Conservation (phyloP, 1,140 invertebrate species). For the Frieseomelitta varia region DNA sequence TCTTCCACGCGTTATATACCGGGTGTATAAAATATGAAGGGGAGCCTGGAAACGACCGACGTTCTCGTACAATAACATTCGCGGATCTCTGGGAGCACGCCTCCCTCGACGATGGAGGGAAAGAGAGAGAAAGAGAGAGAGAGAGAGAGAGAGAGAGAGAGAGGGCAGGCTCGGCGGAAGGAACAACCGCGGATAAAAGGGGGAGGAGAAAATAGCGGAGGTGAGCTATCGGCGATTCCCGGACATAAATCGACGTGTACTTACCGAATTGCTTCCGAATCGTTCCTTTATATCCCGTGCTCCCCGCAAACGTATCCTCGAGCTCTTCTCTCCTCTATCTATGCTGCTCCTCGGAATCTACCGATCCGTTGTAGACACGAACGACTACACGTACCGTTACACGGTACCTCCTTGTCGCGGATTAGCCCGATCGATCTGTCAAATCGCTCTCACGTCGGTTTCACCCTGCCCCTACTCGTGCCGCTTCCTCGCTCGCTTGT, state of each 20-base stretch:
- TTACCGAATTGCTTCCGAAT: conserved; percentile 80
- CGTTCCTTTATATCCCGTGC: conserved; percentile 72
- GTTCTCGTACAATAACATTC: conserved; percentile 72
- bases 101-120: conserved; percentile 33
- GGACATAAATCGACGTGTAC: conserved; percentile 79
- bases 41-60: conserved; percentile 51
- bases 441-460: conserved; percentile 19
- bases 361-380: conserved; percentile 53
- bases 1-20: conserved; percentile 62
- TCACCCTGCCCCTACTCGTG: background rate
- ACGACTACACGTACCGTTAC: conserved; percentile 40
- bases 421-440: conserved; percentile 48
- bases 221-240: conserved; percentile 74
- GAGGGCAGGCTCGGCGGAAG: conserved; percentile 9
- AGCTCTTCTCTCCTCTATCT: conserved; percentile 42
- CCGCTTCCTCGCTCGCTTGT: background rate
- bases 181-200: background rate
- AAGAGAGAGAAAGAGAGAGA: no score
- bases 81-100: conserved; percentile 59
- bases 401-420: conserved; percentile 39
- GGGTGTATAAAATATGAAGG: conserved; percentile 72
- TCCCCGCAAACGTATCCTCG: conserved; percentile 42
- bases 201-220: conserved; percentile 57
- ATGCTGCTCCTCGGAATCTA: conserved; percentile 16
- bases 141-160: no score